Evolutionary conservation across 1,140 invertebrate genomes (phyloP).

Genomic region (Panagrolaimus sp.): DNA sequence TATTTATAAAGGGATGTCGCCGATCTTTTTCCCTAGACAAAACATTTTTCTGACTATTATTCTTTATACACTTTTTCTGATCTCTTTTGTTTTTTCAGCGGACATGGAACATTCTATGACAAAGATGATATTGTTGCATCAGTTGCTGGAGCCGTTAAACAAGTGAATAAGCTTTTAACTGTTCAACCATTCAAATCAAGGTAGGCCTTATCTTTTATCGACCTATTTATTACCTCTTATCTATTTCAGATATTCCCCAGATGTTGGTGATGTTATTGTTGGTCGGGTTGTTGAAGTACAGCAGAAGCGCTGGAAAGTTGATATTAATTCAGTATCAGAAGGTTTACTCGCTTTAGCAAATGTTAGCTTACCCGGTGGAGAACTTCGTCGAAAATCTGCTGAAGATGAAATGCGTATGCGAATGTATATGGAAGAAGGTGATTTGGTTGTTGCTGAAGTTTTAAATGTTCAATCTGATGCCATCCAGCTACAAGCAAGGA

Average conservation of each 20-base stretch:
- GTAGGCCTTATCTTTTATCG: constrained; percentile 48
- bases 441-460: constrained; percentile 76
- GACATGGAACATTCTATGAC: constrained; percentile 84
- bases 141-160: constrained; percentile 83
- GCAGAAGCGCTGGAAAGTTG: constrained; percentile 87
- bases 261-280: constrained; percentile 93
- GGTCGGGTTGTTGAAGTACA: constrained; percentile 81
- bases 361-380: constrained; percentile 92
- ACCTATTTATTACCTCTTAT: constrained; percentile 9
- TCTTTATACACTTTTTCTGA: neutral
- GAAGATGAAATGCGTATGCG: constrained; percentile 98
- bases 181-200: constrained; percentile 81
- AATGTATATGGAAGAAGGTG: constrained; percentile 85
- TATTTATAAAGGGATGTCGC: no score
- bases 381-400: constrained; percentile 80
- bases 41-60: no score
- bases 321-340: constrained; percentile 83
- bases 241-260: constrained; percentile 66
- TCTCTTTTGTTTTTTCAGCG: constrained; percentile 65
- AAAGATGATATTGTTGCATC: constrained; percentile 78
- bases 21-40: no score
- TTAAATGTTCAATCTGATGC: constrained; percentile 72
- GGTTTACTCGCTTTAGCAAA: constrained; percentile 81
- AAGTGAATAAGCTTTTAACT: constrained; percentile 88
- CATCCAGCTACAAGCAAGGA: constrained; percentile 86